Conservation (phyloP, 2,113 vertebrate genomes). For the Rutilus rutilus region DNA sequence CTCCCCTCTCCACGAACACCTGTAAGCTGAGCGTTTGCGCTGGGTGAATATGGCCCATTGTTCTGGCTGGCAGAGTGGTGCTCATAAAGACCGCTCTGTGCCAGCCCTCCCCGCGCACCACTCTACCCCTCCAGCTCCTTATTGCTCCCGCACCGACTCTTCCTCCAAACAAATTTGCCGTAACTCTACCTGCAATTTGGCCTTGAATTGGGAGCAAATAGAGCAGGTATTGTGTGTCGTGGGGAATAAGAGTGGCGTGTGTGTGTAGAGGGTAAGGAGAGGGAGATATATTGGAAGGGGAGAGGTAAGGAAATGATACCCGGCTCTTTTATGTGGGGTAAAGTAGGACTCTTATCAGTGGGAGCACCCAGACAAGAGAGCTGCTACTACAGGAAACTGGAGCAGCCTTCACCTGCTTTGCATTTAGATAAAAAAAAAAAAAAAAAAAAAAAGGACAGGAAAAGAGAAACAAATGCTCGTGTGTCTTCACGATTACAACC, state of each 20-base stretch:
- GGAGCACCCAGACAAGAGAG: slow-evolving; percentile 79
- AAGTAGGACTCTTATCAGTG: slow-evolving; percentile 83
- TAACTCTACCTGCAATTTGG: slow-evolving; percentile 99
- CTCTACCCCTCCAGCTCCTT: slow-evolving; percentile 61
- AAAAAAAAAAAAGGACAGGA: slow-evolving; percentile 65
- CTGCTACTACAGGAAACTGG: slow-evolving; percentile 81
- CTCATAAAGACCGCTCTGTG: slow-evolving; percentile 82
- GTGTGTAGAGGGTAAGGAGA: slow-evolving; percentile 75
- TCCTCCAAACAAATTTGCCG: slow-evolving; percentile 99
- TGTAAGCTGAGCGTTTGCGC: slow-evolving; percentile 83
- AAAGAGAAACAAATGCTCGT: slow-evolving; percentile 71
- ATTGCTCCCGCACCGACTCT: slow-evolving; percentile 91
- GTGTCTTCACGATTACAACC: slow-evolving; percentile 57
- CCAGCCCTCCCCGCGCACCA: slow-evolving; percentile 75
- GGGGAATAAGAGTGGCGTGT: slow-evolving; percentile 64
- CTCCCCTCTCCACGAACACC: slow-evolving; percentile 85
- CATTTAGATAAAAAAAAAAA: slow-evolving; percentile 80
- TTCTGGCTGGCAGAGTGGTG: slow-evolving; percentile 81
- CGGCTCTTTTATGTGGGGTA: slow-evolving; percentile 86
- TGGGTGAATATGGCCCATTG: slow-evolving; percentile 86
- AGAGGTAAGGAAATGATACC: slow-evolving; percentile 87
- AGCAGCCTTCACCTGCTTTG: slow-evolving; percentile 84
- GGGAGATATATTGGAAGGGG: slow-evolving; percentile 73
- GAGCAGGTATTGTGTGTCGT: slow-evolving; percentile 86
- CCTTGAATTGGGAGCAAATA: slow-evolving; percentile 89